Conservation (phyloP, 2,888 invertebrate species). For the Dryomyza anilis region DNA sequence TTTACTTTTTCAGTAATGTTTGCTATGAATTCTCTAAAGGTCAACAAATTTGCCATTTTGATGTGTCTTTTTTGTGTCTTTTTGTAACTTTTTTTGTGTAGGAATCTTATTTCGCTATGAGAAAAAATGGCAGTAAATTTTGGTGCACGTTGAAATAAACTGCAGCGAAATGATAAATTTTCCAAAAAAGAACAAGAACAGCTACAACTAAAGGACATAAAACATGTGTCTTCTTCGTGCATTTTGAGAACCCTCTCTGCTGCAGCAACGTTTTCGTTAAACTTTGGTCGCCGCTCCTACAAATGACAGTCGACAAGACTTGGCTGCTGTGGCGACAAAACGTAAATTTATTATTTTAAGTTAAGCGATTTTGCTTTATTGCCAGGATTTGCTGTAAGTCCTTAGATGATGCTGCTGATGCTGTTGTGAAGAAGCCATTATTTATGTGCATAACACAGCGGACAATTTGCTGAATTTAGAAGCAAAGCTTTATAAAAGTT, state of each 20-base stretch:
- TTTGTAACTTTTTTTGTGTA: too few species aligned
- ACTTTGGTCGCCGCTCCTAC: too few species aligned
- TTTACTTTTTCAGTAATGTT: too few species aligned
- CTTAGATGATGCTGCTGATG: background rate
- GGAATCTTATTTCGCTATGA: too few species aligned
- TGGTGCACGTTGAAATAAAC: background rate
- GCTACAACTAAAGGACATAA: background rate
- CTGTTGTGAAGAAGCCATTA: background rate
- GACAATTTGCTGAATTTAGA: too few species aligned
- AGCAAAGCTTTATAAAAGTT: too few species aligned
- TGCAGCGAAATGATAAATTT: background rate
- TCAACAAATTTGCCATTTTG: too few species aligned
- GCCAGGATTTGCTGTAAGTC: constrained; percentile 4
- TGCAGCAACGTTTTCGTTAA: too few species aligned
- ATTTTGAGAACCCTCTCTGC: background rate
- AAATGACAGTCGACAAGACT: too few species aligned
- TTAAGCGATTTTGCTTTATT: constrained; percentile 10
- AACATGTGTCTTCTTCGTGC: background rate
- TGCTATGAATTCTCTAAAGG: too few species aligned
- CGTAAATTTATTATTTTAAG: constrained; percentile 12
- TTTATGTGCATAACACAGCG: too few species aligned
- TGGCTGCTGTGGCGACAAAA: background rate
- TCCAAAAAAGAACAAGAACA: background rate
- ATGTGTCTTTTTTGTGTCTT: too few species aligned
- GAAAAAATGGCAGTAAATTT: constrained; percentile 2